Base-by-base conservation (phyloP, 2,888 invertebrate genomes). In the Mythimna loreyi region DNA sequence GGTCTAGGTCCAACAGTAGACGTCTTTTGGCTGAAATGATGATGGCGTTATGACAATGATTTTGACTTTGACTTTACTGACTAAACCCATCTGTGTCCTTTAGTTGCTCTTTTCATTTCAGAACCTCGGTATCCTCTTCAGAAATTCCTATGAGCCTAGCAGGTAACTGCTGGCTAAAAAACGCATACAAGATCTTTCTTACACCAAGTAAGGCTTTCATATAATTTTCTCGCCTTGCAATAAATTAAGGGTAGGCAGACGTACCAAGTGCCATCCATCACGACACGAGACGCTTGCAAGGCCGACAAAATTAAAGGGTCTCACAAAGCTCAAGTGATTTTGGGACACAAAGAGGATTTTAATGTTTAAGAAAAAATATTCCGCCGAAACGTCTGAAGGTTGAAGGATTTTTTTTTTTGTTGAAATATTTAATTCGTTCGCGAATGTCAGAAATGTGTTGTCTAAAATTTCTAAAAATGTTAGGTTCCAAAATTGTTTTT, bases 301-400 rank as follows among this genome's bases (percentile, higher is more conserved):
- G 40, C 64, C 53, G 60, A 68, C 83, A 67, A 76, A 80, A 76
- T 83, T 73, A 70, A 68, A 82, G 69, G 67, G 65, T 56, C 77
- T 79, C 58, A 28, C 36, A 28, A 58, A 55, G 52, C 63, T 83
- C 83, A 81, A 81, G 81, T 81, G 83, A 73, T 81, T 80, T 68
- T 56, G 67, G 57, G 49, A 58, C 53, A 82, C 76, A 81, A 78
- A 75, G 40, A 49, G 59, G 55, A 23, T 67, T 49, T 79, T 67
- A 67, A 63, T 80, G 56, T 79, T 57, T 63, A 76, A 52, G 50
- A 79, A 63, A 67, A 64, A 79, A 63, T 67, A 49, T 67, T 49
- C 25, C 40, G 4, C 40, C 7, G 33, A 5, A 43, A 16, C 40
- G 59, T 57, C 28, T 68, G 63, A 47, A 49, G 9, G 33, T 63